These are phyloP conservation scores for Nomada flava DNA, from an alignment of 2,888 invertebrate genomes.

Conservation along the genomic window DNA sequence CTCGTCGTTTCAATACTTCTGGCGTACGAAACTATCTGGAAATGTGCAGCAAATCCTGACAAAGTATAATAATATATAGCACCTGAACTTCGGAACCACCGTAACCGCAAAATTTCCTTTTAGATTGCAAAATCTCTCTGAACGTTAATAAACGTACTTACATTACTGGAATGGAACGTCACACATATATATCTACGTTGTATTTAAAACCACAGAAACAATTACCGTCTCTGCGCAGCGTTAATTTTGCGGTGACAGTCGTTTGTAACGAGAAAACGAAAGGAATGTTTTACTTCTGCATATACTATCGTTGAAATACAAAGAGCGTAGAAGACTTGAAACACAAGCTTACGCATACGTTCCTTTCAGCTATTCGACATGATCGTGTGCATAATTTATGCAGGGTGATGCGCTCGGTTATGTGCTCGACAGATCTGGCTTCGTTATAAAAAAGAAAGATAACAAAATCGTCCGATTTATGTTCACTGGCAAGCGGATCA, in stretches of 20 bases:
- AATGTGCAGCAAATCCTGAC: conserved; percentile 58
- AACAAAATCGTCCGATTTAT: too few relatives aligned
- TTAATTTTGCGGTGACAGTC: conserved; percentile 32
- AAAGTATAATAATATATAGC: conserved; percentile 57
- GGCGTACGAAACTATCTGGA: conserved; percentile 57
- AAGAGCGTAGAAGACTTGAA: conserved; percentile 24
- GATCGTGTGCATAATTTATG: conserved; percentile 49
- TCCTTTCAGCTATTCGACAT: not conserved
- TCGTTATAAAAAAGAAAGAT: too few relatives aligned
- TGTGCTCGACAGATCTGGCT: too few relatives aligned
- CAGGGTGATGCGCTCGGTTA: too few relatives aligned
- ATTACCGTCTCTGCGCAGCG: not conserved
- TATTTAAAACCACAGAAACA: not conserved
- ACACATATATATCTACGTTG: not conserved
- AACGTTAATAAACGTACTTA: conserved; percentile 4
- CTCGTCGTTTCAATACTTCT: conserved; percentile 11
- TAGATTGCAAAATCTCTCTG: conserved; percentile 18
- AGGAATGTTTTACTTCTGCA: conserved; percentile 1
- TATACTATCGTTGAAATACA: conserved; percentile 7
- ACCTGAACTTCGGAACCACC: conserved; percentile 64
- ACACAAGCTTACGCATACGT: not conserved
- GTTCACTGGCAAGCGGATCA: too few relatives aligned
- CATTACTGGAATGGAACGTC: conserved; percentile 7
- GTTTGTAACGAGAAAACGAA: not conserved
- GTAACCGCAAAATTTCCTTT: conserved; percentile 45